phyloP scores from a whole-genome alignment of 2,113 vertebrate species.

The Uropsilus gracilis region DNA sequence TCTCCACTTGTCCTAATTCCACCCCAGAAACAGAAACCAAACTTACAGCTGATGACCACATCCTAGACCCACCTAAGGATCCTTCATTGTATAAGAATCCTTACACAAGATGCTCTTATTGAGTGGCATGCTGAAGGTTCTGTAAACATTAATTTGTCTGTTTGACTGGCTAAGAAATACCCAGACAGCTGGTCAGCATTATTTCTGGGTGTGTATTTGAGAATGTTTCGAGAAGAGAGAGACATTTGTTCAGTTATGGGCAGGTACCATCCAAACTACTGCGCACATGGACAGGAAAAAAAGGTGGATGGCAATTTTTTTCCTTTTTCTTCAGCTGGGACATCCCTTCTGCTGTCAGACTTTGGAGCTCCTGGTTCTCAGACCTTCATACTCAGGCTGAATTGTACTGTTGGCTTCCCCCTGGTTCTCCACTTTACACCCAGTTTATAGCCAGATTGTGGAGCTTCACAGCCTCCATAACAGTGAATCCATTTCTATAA shows the following conservation, averaged over 20 bases:
- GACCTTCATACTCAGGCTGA: background rate
- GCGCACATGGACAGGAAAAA: background rate
- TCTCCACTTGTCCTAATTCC: background rate
- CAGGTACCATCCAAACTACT: background rate
- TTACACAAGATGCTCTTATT: background rate
- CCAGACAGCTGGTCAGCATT: background rate
- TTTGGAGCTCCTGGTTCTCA: background rate
- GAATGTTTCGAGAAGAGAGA: background rate
- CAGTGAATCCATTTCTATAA: background rate
- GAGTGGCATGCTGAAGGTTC: background rate
- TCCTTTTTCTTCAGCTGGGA: background rate
- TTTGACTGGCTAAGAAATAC: background rate
- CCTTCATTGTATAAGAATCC: background rate
- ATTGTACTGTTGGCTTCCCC: background rate
- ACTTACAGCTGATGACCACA: background rate
- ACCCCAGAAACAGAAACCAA: background rate
- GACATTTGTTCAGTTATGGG: background rate
- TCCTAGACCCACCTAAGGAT: background rate
- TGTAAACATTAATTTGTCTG: background rate
- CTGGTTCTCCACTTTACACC: background rate
- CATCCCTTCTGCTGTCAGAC: background rate
- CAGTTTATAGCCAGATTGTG: background rate
- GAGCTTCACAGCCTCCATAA: background rate
- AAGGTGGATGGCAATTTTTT: background rate
- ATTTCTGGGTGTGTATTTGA: background rate